Conservation (phyloP, 2,888 invertebrate species). For the Galerucella pusilla region DNA sequence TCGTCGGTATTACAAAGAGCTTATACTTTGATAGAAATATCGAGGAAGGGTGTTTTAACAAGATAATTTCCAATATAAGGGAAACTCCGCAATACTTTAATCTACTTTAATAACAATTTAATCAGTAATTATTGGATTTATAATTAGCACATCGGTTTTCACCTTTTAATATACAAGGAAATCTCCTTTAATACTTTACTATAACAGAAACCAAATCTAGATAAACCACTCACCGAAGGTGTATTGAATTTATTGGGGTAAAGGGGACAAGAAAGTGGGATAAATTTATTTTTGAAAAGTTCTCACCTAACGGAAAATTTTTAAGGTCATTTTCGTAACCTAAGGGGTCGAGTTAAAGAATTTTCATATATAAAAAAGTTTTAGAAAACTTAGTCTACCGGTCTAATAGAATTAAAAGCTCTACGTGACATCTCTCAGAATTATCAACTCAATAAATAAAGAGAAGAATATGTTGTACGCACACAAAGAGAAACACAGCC, state of each 20-base stretch:
- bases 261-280: neutral
- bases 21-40: conserved; percentile 48
- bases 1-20: conserved; percentile 45
- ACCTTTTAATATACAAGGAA: conserved; percentile 48
- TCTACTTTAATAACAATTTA: conserved; percentile 61
- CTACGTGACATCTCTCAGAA: neutral
- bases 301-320: neutral
- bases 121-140: conserved; percentile 62
- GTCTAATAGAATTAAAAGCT: too few relatives aligned
- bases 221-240: conserved; percentile 15
- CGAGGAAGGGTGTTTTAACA: conserved; percentile 50
- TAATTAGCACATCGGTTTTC: conserved; percentile 57
- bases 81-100: conserved; percentile 58
- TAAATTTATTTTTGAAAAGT: neutral
- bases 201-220: conserved; percentile 36
- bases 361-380: too few relatives aligned
- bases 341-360: too few relatives aligned
- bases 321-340: too few relatives aligned
- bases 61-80: conserved; percentile 53
- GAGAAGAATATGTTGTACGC: neutral
- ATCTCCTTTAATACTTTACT: conserved; percentile 44
- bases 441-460: neutral
- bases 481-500: neutral
- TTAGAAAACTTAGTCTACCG: too few relatives aligned
- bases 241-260: conserved; percentile 39